Conservation (phyloP, 2,113 vertebrate genomes). For the Coptodon bakossiorum region DNA sequence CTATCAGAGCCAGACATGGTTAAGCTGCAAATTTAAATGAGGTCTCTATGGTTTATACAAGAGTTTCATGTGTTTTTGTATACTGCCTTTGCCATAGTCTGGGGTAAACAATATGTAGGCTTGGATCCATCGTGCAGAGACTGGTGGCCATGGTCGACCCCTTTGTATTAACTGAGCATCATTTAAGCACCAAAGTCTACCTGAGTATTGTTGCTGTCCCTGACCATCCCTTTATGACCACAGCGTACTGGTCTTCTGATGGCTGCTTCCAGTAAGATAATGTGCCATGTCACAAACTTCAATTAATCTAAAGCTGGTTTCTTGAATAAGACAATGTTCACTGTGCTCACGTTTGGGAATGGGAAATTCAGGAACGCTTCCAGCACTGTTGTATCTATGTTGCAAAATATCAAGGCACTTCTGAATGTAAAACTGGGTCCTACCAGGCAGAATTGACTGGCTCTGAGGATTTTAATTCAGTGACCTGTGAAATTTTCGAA, state of each 20-base stretch:
- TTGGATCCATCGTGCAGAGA: neutral
- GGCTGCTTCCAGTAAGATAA: neutral
- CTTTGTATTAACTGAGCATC: neutral
- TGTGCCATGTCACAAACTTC: neutral
- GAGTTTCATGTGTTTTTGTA: neutral
- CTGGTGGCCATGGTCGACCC: neutral
- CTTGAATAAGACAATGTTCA: neutral
- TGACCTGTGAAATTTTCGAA: neutral
- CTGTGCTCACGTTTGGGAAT: neutral
- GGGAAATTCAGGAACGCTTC: neutral
- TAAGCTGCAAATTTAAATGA: neutral
- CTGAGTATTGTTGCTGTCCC: neutral
- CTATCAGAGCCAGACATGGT: neutral
- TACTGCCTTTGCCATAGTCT: neutral
- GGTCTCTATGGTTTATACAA: neutral
- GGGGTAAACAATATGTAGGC: neutral
- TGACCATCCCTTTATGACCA: neutral
- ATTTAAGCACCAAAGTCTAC: neutral
- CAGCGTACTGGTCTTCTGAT: neutral
- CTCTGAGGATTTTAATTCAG: neutral
- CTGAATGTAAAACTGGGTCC: neutral
- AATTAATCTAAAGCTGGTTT: neutral
- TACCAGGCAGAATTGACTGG: neutral
- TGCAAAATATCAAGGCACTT: neutral
- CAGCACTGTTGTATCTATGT: neutral